Percentiles rank a stretch among this genome's conserved stretches.
These are phyloP conservation scores for Eilema sororculum DNA, from an alignment of 2,888 invertebrate genomes.

Conservation along the genomic window DNA sequence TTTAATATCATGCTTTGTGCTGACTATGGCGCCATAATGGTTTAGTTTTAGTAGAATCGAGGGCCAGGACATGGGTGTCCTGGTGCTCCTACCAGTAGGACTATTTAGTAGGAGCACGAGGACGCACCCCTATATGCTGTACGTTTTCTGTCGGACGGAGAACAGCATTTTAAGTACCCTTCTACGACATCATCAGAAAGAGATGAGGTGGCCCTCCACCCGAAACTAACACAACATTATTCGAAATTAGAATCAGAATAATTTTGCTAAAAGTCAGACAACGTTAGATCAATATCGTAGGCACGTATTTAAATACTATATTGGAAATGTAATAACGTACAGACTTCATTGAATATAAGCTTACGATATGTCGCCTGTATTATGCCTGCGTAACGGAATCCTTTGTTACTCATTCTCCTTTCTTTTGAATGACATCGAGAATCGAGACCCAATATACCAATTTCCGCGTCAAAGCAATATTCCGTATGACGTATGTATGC, in stretches of 20 bases:
- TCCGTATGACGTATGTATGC: neutral
- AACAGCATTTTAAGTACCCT: too few relatives aligned
- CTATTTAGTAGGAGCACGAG: too few relatives aligned
- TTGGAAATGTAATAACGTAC: neutral
- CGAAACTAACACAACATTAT: too few relatives aligned
- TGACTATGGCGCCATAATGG: too few relatives aligned
- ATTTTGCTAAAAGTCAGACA: neutral
- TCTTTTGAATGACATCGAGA: neutral
- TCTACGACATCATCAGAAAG: too few relatives aligned
- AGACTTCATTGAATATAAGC: constrained; percentile 2
- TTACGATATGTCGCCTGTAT: neutral
- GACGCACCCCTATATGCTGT: too few relatives aligned
- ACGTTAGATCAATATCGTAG: neutral
- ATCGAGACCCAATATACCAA: constrained; percentile 4
- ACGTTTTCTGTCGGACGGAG: too few relatives aligned
- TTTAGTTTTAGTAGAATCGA: too few relatives aligned
- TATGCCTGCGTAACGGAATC: neutral
- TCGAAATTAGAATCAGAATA: neutral
- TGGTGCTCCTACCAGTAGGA: too few relatives aligned
- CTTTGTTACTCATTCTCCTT: neutral
- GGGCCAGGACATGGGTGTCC: too few relatives aligned
- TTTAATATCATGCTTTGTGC: too few relatives aligned
- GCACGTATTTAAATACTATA: neutral
- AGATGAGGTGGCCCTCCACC: too few relatives aligned
- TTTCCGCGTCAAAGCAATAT: constrained; percentile 6